Conservation (phyloP, 2,888 invertebrate species). For the Cybosia mesomella region DNA sequence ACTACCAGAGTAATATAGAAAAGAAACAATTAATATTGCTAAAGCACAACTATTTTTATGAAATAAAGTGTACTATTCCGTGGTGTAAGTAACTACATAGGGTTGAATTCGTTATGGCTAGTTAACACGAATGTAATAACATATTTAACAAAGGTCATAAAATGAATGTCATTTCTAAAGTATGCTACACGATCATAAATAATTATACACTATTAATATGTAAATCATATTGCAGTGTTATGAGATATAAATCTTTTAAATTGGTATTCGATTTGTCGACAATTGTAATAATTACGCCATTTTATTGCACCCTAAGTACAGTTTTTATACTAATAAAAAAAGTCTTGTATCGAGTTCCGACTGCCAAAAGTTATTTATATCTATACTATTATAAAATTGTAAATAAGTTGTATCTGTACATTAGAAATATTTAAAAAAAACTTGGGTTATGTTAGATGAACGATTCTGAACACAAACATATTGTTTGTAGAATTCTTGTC, state of each 20-base stretch:
- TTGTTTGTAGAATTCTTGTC: too few relatives aligned
- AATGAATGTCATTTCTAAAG: conserved; percentile 53
- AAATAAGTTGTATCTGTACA: too few relatives aligned
- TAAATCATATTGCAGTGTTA: conserved; percentile 33
- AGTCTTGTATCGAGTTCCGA: conserved; percentile 6
- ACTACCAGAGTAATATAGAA: not conserved
- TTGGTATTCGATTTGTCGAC: conserved; percentile 7
- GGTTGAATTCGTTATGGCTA: not conserved
- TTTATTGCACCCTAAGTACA: conserved; percentile 17
- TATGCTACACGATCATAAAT: conserved; percentile 47
- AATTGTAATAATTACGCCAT: conserved; percentile 12
- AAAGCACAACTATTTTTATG: not conserved
- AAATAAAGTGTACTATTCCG: not conserved
- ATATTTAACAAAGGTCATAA: conserved; percentile 44
- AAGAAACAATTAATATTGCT: not conserved
- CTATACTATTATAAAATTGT: too few relatives aligned
- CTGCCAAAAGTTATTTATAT: not conserved
- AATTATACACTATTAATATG: conserved; percentile 58
- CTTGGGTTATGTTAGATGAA: too few relatives aligned
- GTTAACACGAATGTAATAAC: conserved; percentile 15
- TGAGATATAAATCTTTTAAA: conserved; percentile 10
- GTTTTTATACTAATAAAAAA: conserved; percentile 10
- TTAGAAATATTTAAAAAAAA: too few relatives aligned
- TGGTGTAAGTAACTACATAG: not conserved
- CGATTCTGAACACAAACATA: too few relatives aligned